Percentiles rank a stretch among this genome's conserved stretches.
These are phyloP conservation scores for Periplaneta americana DNA, from an alignment of 1,140 invertebrate species.

Conservation along the genomic window DNA sequence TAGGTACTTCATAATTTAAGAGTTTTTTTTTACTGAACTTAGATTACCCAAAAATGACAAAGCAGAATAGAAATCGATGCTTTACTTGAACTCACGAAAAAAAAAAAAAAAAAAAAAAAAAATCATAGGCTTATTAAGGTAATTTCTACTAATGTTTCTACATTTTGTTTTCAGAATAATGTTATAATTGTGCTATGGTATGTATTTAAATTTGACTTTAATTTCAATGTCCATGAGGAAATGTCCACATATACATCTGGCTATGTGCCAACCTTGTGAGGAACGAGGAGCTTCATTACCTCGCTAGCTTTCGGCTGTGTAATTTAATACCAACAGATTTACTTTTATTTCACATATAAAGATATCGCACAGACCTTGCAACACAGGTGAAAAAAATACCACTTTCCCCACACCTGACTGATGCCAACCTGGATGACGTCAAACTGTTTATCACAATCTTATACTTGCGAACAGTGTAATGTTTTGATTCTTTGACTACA, in stretches of 20 bases:
- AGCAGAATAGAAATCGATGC: not conserved
- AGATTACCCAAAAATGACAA: too few species aligned
- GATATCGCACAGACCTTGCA: not conserved
- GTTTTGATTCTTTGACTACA: not conserved
- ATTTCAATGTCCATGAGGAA: not conserved
- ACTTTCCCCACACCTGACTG: not conserved
- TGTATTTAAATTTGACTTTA: not conserved
- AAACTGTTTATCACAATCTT: not conserved
- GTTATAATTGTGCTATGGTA: not conserved
- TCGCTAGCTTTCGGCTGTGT: not conserved
- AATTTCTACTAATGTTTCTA: not conserved
- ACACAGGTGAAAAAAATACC: not conserved
- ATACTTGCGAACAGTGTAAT: not conserved
- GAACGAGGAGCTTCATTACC: not conserved
- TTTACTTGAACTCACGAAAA: not conserved
- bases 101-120: not conserved
- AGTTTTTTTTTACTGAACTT: too few species aligned
- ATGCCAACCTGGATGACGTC: not conserved
- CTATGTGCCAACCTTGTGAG: not conserved
- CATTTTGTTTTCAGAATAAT: not conserved
- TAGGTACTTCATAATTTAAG: too few species aligned
- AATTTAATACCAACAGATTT: not conserved
- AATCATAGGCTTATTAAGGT: too few species aligned
- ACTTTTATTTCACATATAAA: not conserved
- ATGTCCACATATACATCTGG: not conserved